phyloP scores from a whole-genome alignment of 2,888 invertebrate genomes.

The Sinopyrophorus schimmeli region DNA sequence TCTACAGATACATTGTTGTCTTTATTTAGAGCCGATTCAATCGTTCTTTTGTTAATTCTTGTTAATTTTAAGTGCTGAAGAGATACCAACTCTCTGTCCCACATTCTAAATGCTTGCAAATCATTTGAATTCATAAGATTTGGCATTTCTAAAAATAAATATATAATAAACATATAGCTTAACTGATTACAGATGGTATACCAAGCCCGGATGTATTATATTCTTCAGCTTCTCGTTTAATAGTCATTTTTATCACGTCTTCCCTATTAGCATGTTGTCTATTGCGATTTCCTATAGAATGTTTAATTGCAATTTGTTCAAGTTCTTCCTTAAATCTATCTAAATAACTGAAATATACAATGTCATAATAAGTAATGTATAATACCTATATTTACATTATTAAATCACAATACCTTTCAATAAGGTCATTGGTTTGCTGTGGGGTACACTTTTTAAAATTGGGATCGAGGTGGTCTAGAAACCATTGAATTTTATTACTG shows the following conservation, averaged over 20 bases:
- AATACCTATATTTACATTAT: not conserved
- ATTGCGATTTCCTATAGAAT: constrained; percentile 74
- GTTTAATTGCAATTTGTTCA: constrained; percentile 76
- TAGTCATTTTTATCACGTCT: constrained; percentile 76
- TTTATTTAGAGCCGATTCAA: no score
- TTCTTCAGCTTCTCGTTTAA: constrained; percentile 73
- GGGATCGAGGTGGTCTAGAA: constrained; percentile 64
- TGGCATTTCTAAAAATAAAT: constrained; percentile 65
- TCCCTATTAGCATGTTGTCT: constrained; percentile 80
- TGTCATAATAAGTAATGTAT: not conserved
- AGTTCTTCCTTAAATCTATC: constrained; percentile 75
- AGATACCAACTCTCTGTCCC: constrained; percentile 70
- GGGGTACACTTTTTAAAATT: constrained; percentile 61
- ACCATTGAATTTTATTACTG: constrained; percentile 81
- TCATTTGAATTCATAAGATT: constrained; percentile 66
- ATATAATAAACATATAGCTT: constrained; percentile 1
- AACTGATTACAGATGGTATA: constrained; percentile 11
- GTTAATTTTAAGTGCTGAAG: constrained; percentile 68
- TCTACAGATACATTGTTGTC: no score
- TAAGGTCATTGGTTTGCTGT: constrained; percentile 62
- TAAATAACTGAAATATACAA: constrained; percentile 59
- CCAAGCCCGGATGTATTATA: constrained; percentile 74
- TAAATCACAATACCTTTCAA: constrained; percentile 56
- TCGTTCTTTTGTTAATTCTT: constrained; percentile 58
- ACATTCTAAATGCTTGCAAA: constrained; percentile 62